Base-by-base conservation (phyloP, 1,140 invertebrate genomes). In the Drosophila ogumai region DNA sequence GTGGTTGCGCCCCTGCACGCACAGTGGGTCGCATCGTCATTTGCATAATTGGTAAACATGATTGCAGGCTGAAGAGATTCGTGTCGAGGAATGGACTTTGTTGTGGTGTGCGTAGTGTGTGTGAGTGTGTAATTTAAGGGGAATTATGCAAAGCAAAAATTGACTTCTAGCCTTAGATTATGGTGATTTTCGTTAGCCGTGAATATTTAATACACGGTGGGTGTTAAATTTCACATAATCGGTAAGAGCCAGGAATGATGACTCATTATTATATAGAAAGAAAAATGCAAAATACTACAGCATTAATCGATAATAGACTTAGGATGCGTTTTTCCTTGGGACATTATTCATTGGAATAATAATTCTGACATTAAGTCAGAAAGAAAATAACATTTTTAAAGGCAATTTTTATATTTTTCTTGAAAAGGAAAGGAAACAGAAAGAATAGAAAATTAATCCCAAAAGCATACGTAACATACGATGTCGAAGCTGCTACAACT, bases 1-100 rank as follows among this genome's bases (percentile, higher is more conserved):
- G 85, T 85, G 81, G 44, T 50, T 36, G 19, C 19, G 36, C 34
- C 36, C 28, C 47, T 12, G 44, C 46, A 65, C 79, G 84, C 80
- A 90, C 85, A 90, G 86, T 90, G 85, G 81, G 77, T 47, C 74
- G 66, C 73, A 75, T 58, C 64, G 65, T 47, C 44, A 88, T 88
- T 88, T 88, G 85, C 84, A 88, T 88, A 88, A 88, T 88, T 90
- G 84, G 67, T 80, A 80, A 84, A 82, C 85, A 84, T 88, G 84
- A 81, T 82, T 82, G 75, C 65, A 63, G 58, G 63, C 61, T 50
- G 44, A 66, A 47, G 36, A 67, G 60, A 49, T 31, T 38, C 25
- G 43, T 56, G 49, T 66, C n/a, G 10, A 41, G 57, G 67, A 44
- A 50, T 57, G 49, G 41, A 34, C 7, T 28, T n/a, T 34, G 32